Evolutionary conservation across 2,888 invertebrate species (phyloP).

Genomic region (Epicampocera succincta): DNA sequence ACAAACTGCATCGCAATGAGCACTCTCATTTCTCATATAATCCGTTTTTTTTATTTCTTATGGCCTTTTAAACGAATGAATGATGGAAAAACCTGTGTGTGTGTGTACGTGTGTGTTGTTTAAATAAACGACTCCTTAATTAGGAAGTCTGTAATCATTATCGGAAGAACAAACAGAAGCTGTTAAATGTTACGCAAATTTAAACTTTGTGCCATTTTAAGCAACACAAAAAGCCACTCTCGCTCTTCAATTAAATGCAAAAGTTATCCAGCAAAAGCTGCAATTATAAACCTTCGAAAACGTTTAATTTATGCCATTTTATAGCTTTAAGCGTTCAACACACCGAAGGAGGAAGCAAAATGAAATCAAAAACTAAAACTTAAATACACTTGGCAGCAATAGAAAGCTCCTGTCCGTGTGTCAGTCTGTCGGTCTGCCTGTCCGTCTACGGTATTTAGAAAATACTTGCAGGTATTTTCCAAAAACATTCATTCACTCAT

Average conservation of each 20-base stretch:
- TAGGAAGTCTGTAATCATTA: slow-evolving; percentile 60
- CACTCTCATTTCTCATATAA: too few relatives aligned
- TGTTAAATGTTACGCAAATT: slow-evolving; percentile 70
- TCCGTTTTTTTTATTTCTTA: too few relatives aligned
- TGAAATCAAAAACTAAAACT: slow-evolving; percentile 52
- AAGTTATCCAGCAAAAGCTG: slow-evolving; percentile 61
- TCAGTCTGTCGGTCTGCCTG: neutral
- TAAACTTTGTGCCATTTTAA: slow-evolving; percentile 68
- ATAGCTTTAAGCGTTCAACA: slow-evolving; percentile 57
- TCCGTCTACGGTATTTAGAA: slow-evolving; percentile 7
- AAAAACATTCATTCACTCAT: slow-evolving; percentile 12
- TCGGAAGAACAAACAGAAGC: slow-evolving; percentile 68
- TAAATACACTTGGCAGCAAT: slow-evolving; percentile 32
- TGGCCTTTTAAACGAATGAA: neutral
- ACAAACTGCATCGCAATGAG: too few relatives aligned
- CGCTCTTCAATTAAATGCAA: slow-evolving; percentile 21
- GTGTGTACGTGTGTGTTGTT: neutral
- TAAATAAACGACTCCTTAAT: slow-evolving; percentile 63
- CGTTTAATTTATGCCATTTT: slow-evolving; percentile 69
- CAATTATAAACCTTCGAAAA: slow-evolving; percentile 61
- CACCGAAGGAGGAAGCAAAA: neutral
- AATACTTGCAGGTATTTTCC: slow-evolving; percentile 48
- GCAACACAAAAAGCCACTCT: slow-evolving; percentile 42
- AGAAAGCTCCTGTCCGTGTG: slow-evolving; percentile 31
- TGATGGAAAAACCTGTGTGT: neutral